Evolutionary conservation across 2,888 invertebrate species (phyloP), one percentile per base, ranked within the genome.

Genomic region (Agriopis marginaria): DNA sequence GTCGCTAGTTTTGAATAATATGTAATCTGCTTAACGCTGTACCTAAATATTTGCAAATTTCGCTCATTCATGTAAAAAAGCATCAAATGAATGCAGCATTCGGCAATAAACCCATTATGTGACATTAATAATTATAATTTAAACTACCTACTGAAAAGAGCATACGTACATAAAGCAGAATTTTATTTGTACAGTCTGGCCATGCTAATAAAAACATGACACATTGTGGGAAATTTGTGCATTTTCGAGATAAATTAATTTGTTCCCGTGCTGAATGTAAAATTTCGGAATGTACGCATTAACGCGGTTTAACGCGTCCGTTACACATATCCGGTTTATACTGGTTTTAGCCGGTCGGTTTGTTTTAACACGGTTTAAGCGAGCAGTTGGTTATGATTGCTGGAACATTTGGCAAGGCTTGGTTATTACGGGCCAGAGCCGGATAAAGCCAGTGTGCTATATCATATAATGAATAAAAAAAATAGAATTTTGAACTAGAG

Each of bases 261-360:
- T 70, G 77, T 76, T 77, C 72, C 71, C 67, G 69, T 51, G 61
- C 65, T 71, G 78, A 77, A 80, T 80, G 77, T 75, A 72, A 74
- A 73, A 74, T 71, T 74, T 75, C 71, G 75, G 75, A 80, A 77
- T 78, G 78, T 73, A 66, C 68, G 78, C 80, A 83, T 84, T 82
- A 84, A 77, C 75, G 75, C 72, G 75, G 80, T 80, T 84, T 81
- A 80, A 82, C 78, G 79, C 81, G 78, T 75, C 75, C 78, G 80
- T 80, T 77, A 76, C 78, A 75, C 76, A 73, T 79, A 84, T 82
- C 77, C 76, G 77, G 78, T 78, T 78, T 69, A 45, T 50, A 44
- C 54, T 73, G 74, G 70, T 79, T 76, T 75, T 70, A 77, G 77
- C 78, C 75, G 77, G 78, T 74, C 74, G 76, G 64, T 69, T 60